phyloP scores from a whole-genome alignment of 2,797 vertebrate species.

The Megalops cyprinoides region DNA sequence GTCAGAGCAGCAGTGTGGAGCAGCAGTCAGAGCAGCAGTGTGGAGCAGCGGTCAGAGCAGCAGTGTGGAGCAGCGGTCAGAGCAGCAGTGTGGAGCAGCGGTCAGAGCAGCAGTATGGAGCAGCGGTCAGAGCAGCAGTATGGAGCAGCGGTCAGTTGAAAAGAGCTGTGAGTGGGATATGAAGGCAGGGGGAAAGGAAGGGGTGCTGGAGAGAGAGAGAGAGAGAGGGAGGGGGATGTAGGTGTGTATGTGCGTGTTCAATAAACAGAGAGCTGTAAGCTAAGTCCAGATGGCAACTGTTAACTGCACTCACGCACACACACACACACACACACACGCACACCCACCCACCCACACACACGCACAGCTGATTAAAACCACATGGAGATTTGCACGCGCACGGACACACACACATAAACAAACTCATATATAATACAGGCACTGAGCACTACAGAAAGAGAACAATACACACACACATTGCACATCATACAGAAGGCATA shows the following conservation, averaged over 20 bases:
- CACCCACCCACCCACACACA: conserved; percentile 36
- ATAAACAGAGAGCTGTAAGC: conserved; percentile 74
- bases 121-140: conserved; percentile 16
- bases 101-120: conserved; percentile 57
- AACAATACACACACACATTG: neutral
- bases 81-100: conserved; percentile 32
- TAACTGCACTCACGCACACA: conserved; percentile 75
- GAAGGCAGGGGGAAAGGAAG: conserved; percentile 38
- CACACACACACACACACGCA: conserved; percentile 56
- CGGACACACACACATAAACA: conserved; percentile 14
- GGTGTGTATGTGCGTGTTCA: conserved; percentile 60
- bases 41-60: neutral
- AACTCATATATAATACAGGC: too few species aligned
- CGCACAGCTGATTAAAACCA: conserved; percentile 35
- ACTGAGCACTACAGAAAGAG: neutral
- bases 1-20: neutral
- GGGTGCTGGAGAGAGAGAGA: conserved; percentile 17
- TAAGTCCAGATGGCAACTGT: conserved; percentile 81
- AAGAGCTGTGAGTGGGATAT: conserved; percentile 29
- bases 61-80: neutral
- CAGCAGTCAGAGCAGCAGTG: neutral
- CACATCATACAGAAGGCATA: neutral
- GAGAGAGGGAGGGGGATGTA: conserved; percentile 37
- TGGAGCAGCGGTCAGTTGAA: conserved; percentile 35
- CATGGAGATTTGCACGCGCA: conserved; percentile 34